Conservation (phyloP, 2,797 vertebrate genomes). For the Siniperca undulata region DNA sequence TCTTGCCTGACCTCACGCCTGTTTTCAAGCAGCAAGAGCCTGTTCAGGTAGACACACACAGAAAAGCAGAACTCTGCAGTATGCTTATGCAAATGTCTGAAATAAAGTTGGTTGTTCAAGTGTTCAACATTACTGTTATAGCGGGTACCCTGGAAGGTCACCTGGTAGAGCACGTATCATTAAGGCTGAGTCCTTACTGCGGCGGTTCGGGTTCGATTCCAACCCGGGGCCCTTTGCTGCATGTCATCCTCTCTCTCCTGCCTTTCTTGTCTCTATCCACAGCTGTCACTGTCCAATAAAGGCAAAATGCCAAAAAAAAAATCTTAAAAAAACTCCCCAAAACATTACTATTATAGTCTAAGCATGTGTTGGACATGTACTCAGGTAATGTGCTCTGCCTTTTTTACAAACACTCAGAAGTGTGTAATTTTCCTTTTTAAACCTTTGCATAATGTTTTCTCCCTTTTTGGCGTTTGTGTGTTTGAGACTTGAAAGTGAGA, state of each 20-base stretch:
- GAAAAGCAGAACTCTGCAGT: background rate
- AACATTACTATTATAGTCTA: background rate
- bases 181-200: too few relatives aligned
- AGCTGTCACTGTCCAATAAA: too few relatives aligned
- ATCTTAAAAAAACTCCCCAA: too few relatives aligned
- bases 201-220: too few relatives aligned
- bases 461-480: background rate
- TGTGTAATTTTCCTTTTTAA: background rate
- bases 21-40: conserved; percentile 99
- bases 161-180: too few relatives aligned
- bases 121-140: background rate
- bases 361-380: background rate
- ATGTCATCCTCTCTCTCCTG: too few relatives aligned
- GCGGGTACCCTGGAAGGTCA: too few relatives aligned
- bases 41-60: conserved; percentile 88
- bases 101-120: background rate
- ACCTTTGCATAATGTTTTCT: conserved; percentile 12
- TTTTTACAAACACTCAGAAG: background rate
- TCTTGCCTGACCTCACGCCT: conserved; percentile 95
- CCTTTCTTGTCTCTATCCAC: too few relatives aligned
- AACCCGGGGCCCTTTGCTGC: too few relatives aligned
- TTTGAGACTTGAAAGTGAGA: conserved; percentile 4
- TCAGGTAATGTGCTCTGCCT: background rate
- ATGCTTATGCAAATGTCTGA: background rate
- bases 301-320: too few relatives aligned